Evolutionary conservation across 2,113 vertebrate genomes (phyloP).

Genomic region (Phycodurus eques): DNA sequence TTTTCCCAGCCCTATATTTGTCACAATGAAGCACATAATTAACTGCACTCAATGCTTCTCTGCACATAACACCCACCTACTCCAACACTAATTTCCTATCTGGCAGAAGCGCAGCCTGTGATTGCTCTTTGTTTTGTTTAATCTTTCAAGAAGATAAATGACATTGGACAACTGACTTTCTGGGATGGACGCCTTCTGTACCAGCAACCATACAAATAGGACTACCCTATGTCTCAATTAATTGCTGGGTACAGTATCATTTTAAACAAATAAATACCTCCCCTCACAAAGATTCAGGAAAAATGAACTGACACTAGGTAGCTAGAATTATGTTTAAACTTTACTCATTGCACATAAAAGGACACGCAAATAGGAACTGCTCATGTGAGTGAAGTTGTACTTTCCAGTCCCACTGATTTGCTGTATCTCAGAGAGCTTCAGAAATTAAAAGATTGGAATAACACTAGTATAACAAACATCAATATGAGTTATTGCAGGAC

Average conservation of each 20-base stretch:
- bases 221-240: background rate
- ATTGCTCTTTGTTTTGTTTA: slow-evolving; percentile 5
- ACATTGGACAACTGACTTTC: background rate
- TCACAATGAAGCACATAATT: slow-evolving; percentile 24
- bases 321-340: background rate
- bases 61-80: slow-evolving; percentile 4
- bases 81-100: background rate
- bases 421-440: background rate
- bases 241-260: background rate
- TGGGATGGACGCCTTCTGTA: background rate
- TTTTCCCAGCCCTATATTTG: slow-evolving; percentile 7
- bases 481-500: background rate
- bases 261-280: background rate
- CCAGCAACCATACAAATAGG: background rate
- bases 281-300: background rate
- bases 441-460: background rate
- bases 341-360: background rate
- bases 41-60: slow-evolving; percentile 3
- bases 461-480: background rate
- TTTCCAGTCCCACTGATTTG: background rate
- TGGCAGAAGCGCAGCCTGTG: background rate
- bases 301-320: background rate
- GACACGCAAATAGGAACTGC: background rate
- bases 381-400: background rate
- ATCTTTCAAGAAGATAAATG: background rate